Evolutionary conservation across 2,888 invertebrate genomes (phyloP).

Genomic region (Ectemnius lituratus): DNA sequence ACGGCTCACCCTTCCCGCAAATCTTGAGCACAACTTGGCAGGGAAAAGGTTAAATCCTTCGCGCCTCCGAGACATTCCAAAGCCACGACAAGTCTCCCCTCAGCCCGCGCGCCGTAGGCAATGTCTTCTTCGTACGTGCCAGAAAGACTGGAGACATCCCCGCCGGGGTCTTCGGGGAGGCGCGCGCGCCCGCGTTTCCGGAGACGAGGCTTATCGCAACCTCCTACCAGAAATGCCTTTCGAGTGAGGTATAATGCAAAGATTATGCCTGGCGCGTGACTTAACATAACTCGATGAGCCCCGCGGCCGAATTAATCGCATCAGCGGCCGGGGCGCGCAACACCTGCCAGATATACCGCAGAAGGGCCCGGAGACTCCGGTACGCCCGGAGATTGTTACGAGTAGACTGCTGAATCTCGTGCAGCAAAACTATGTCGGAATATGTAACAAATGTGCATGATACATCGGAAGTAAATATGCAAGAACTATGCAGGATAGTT

Average conservation of each 20-base stretch:
- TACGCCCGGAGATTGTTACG: too few relatives aligned
- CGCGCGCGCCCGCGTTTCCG: constrained; percentile 11
- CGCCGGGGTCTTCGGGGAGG: not conserved
- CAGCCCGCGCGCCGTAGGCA: too few relatives aligned
- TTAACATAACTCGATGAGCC: constrained; percentile 71
- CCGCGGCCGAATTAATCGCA: constrained; percentile 69
- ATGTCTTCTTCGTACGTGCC: constrained; percentile 9
- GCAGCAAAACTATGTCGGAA: too few relatives aligned
- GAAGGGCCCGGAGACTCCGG: not conserved
- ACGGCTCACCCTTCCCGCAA: too few relatives aligned
- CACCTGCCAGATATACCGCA: constrained; percentile 8
- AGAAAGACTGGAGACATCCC: constrained; percentile 23
- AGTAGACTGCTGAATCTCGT: too few relatives aligned
- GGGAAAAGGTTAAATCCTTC: too few relatives aligned
- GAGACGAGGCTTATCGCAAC: constrained; percentile 31
- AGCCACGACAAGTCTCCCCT: too few relatives aligned
- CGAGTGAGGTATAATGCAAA: constrained; percentile 66
- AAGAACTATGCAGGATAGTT: too few relatives aligned
- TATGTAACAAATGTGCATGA: too few relatives aligned
- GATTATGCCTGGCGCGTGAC: constrained; percentile 69
- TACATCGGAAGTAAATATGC: too few relatives aligned
- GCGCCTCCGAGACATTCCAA: too few relatives aligned
- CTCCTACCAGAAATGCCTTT: constrained; percentile 59
- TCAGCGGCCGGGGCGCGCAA: constrained; percentile 49
- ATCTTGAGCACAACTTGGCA: too few relatives aligned